Percentiles rank a stretch among this genome's conserved stretches.
phyloP scores from a whole-genome alignment of 2,888 invertebrate species.

The Lacanobia oleracea region DNA sequence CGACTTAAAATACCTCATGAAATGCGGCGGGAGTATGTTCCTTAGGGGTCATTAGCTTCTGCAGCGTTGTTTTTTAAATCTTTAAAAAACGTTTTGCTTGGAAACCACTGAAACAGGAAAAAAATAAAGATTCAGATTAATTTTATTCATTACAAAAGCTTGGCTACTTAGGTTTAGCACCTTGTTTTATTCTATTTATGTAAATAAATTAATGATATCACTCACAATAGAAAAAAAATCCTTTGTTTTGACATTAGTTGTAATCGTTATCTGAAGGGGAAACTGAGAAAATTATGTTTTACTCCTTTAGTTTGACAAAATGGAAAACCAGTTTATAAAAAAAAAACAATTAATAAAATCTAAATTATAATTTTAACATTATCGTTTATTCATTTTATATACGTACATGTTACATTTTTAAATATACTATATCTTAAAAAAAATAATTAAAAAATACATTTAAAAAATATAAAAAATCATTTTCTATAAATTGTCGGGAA shows the following conservation, averaged over 20 bases:
- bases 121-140: not conserved
- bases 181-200: not conserved
- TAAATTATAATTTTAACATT: too few relatives aligned
- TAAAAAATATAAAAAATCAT: too few relatives aligned
- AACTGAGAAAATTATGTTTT: not conserved
- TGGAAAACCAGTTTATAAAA: not conserved
- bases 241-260: not conserved
- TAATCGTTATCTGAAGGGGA: not conserved
- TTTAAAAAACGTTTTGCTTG: not conserved
- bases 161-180: not conserved
- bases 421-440: too few relatives aligned
- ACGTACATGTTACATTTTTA: too few relatives aligned
- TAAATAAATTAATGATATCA: not conserved
- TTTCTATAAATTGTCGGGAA: too few relatives aligned
- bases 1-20: too few relatives aligned
- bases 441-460: too few relatives aligned
- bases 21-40: too few relatives aligned
- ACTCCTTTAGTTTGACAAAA: not conserved
- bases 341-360: too few relatives aligned
- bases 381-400: too few relatives aligned
- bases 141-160: not conserved
- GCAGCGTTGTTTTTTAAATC: too few relatives aligned
- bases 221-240: not conserved
- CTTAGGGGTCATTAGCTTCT: too few relatives aligned
- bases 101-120: slow-evolving; percentile 30